These are phyloP conservation scores for Haliclona indistincta DNA, from an alignment of 37 sponge, comb jelly and placozoan genomes.

Conservation along the genomic window DNA sequence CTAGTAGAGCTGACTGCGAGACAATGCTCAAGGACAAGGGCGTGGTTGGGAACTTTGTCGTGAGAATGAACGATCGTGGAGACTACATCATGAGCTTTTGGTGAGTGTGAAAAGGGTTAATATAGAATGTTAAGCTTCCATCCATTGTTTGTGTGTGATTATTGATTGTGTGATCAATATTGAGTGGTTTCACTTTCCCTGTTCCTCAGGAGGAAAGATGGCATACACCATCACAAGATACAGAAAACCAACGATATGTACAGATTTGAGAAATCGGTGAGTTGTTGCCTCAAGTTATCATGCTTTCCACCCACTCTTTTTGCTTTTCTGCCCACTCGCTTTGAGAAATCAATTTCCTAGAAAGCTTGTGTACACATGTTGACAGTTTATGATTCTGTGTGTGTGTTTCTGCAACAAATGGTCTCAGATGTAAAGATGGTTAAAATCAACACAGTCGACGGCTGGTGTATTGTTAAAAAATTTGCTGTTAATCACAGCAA, in stretches of 20 bases:
- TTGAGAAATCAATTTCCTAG: no score
- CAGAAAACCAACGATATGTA: slow-evolving; percentile 11
- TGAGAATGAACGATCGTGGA: slow-evolving; percentile 46
- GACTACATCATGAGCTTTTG: slow-evolving; percentile 62
- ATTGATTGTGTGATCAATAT: not conserved
- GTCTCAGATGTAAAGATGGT: no score
- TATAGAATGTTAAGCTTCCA: not conserved
- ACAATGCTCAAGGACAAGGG: slow-evolving; percentile 36
- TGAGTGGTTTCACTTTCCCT: not conserved
- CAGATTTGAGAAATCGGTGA: slow-evolving; percentile 64
- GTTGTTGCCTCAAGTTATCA: not conserved
- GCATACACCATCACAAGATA: slow-evolving; percentile 65
- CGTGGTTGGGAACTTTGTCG: slow-evolving; percentile 59
- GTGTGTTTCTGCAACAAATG: no score
- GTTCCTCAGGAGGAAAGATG: slow-evolving; percentile 55
- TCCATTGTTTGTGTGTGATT: not conserved
- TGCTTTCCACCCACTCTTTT: no score
- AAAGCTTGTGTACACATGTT: no score
- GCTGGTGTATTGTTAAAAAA: no score
- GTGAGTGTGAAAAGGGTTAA: slow-evolving; percentile 37
- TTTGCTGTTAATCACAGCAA: no score
- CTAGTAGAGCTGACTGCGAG: slow-evolving; percentile 47
- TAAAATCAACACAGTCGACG: no score
- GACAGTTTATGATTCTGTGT: no score
- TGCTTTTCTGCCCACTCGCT: no score